phyloP scores from a whole-genome alignment of 2,797 vertebrate genomes.

The Salmo trutta region DNA sequence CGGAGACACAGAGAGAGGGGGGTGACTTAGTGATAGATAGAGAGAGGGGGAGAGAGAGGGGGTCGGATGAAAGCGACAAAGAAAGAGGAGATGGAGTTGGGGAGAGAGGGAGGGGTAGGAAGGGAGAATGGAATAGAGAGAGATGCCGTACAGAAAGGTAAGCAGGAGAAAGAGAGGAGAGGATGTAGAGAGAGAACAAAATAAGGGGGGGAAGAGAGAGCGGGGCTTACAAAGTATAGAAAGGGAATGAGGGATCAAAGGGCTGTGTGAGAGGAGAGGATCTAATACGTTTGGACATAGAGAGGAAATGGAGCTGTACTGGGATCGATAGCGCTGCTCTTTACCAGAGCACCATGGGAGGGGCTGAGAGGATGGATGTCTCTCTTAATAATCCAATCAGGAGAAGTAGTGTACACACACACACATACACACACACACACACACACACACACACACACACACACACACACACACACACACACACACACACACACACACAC shows the following conservation, averaged over 20 bases:
- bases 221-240: not conserved
- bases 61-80: slow-evolving; percentile 32
- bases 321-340: slow-evolving; percentile 71
- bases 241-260: not conserved
- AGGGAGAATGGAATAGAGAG: slow-evolving; percentile 13
- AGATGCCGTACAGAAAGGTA: slow-evolving; percentile 24
- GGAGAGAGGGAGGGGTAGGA: not conserved
- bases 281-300: slow-evolving; percentile 73
- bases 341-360: slow-evolving; percentile 52
- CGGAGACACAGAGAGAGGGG: slow-evolving; percentile 11
- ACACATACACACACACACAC: not conserved
- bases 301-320: slow-evolving; percentile 72
- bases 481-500: too few relatives aligned
- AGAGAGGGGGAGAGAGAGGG: slow-evolving; percentile 15
- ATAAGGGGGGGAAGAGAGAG: slow-evolving; percentile 9
- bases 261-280: slow-evolving; percentile 47
- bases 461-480: too few relatives aligned
- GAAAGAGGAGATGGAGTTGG: slow-evolving; percentile 1
- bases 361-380: slow-evolving; percentile 66
- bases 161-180: slow-evolving; percentile 36
- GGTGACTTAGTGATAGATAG: slow-evolving; percentile 15
- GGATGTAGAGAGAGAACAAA: slow-evolving; percentile 14
- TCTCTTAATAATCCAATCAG: slow-evolving; percentile 71
- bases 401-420: slow-evolving; percentile 43
- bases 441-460: not conserved